Evolutionary conservation across 1,140 invertebrate genomes (phyloP), one percentile per base, ranked within the genome.

Genomic region (Centruroides vittatus): DNA sequence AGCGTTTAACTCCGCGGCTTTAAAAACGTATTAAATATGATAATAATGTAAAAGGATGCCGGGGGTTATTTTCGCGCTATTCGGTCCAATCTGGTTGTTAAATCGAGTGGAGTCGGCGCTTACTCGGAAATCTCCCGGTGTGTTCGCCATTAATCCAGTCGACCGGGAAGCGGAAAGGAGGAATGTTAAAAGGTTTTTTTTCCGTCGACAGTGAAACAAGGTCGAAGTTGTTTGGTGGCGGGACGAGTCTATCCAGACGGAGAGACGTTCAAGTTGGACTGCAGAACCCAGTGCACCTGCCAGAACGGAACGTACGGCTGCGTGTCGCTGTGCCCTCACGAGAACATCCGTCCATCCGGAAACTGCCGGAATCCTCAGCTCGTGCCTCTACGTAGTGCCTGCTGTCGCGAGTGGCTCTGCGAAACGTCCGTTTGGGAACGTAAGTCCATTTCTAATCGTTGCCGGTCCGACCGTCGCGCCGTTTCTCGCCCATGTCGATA

Each of bases 231-330:
- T 67, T 70, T 73, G n/a, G 80, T 84, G 49, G 76, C 79, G 61
- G 81, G 82, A 63, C 73, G 72, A 60, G 78, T 75, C 47, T 84
- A 82, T 73, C 71, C 78, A 58, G 81, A 85, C 72, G 82, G 82
- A 47, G 78, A 82, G 67, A 78, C 79, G 62, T 85, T 85, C 70
- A 76, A 78, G 63, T 76, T 80, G 61, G 81, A 84, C 72, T 85
- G 83, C 71, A 74, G 80, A 55, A 82, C 81, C 49, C 79, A 82
- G 70, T 85, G 83, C 72, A 79, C 81, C 50, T 85, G 83, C 71
- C 82, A 84, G 78, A 74, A 75, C 57, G 74, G 85, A 3, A 82
- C 82, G 23, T 84, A 85, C 72, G 84, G 83, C 34, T 87, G 85
- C 72, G 80, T 84, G 6, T 82, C 81, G 4, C 70, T 84, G 46